Base-by-base conservation (phyloP, 2,888 invertebrate genomes). In the Pseudeuparius sepicola region DNA sequence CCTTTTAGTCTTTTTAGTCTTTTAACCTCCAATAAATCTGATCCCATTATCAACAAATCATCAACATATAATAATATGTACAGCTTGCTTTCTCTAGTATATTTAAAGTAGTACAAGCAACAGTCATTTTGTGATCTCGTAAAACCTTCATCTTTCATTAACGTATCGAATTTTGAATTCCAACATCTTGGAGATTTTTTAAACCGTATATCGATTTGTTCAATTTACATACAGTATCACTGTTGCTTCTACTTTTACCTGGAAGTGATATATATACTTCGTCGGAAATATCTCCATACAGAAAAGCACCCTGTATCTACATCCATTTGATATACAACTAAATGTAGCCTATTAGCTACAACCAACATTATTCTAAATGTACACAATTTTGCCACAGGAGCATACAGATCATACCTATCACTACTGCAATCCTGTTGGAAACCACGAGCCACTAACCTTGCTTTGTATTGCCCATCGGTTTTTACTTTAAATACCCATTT, bases 161-260 rank as follows among this genome's bases (percentile, higher is more conserved):
- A 29, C 18, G 23, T 20, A 37, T 47, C 28, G 39, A 47, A 43
- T 33, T 44, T 46, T 6, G 24, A 30, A 33, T 49, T 45, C 48
- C 48, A 49, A 32, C 38, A 40, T 42, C 32, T 38, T 15, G 47
- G 48, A 23, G 42, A 33, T 33, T 43, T 37, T 47, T 43, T 5
- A 48, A 33, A 1, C 49, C 48, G 43, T 49, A 50, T 13, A 49
- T 18, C 11, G 42, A 39, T 33, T 44, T 48, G 14, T 37, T 42
- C 30, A 50, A 27, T 36, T 45, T 48, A 17, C 44, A 46, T 14
- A 47, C 43, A n/a, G 33, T 31, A 15, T 34, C 39, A 17, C 24
- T 10, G 24, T 41, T 35, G n/a, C 35, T 10, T 26, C 25, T 35
- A 33, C 37, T 27, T 31, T 39, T 37, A 31, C 44, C 37, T 10